Conservation (phyloP, 2,113 vertebrate genomes). For the Indicator maculatus region DNA sequence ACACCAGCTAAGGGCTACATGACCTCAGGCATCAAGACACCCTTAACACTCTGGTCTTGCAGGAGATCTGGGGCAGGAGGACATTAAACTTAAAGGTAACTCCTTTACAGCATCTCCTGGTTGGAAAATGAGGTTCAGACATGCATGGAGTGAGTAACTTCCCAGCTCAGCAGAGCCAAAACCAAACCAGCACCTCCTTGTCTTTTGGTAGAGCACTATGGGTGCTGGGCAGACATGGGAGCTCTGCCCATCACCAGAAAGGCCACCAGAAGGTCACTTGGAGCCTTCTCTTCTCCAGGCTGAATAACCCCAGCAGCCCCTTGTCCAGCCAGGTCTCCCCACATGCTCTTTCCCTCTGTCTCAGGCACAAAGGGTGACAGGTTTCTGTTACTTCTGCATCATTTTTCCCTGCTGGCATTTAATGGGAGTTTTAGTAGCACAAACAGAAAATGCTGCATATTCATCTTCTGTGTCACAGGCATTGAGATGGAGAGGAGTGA, state of each 20-base stretch:
- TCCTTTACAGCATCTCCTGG: background rate
- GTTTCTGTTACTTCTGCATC: constrained; percentile 17
- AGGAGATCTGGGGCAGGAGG: background rate
- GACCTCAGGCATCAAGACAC: background rate
- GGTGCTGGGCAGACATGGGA: background rate
- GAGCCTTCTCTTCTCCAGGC: too few relatives aligned
- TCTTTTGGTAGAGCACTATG: background rate
- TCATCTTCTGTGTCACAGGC: constrained; percentile 42
- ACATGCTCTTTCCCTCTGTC: background rate
- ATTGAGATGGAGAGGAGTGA: constrained; percentile 35
- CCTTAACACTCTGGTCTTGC: background rate
- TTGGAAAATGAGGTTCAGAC: background rate
- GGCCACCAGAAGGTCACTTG: too few relatives aligned
- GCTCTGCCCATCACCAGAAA: background rate
- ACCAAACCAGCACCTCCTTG: background rate
- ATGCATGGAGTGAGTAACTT: fast-evolving
- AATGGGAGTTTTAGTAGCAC: constrained; percentile 55
- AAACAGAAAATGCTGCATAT: constrained; percentile 50
- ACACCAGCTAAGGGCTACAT: background rate
- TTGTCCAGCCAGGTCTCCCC: background rate
- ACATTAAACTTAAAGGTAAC: background rate
- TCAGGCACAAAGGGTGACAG: background rate
- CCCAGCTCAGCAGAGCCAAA: background rate
- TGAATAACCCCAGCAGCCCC: background rate
- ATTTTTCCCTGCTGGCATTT: constrained; percentile 36